Conservation (phyloP, 2,888 invertebrate genomes). For the Epistrophe eligans region DNA sequence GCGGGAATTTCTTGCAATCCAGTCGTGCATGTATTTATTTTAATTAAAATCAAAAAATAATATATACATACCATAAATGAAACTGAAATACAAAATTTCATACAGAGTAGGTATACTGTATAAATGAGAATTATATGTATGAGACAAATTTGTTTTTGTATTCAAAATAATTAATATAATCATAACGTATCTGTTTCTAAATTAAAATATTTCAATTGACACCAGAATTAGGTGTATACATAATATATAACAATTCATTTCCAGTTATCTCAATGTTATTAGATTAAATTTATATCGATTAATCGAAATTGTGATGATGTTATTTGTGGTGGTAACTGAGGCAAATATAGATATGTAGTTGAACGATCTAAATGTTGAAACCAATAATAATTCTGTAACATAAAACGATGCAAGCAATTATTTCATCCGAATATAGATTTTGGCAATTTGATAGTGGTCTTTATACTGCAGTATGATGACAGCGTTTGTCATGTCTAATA, state of each 20-base stretch:
- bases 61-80: too few species aligned
- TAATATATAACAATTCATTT: background rate
- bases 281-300: background rate
- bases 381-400: background rate
- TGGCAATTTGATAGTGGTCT: background rate
- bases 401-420: background rate
- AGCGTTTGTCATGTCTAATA: background rate
- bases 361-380: background rate
- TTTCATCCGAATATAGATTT: background rate
- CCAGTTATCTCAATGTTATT: background rate
- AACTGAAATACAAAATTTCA: too few species aligned
- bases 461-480: background rate
- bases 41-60: too few species aligned
- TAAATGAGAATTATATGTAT: too few species aligned
- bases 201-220: background rate
- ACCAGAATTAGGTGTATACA: background rate
- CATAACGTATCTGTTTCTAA: too few species aligned
- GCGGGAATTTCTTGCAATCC: too few species aligned
- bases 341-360: background rate
- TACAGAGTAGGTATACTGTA: too few species aligned
- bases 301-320: background rate
- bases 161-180: too few species aligned
- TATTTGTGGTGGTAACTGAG: background rate
- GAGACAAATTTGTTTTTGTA: too few species aligned
- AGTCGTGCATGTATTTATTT: too few species aligned